These are phyloP conservation scores for Caenorhabditis afra DNA, from an alignment of 2,888 invertebrate genomes.

Conservation along the genomic window DNA sequence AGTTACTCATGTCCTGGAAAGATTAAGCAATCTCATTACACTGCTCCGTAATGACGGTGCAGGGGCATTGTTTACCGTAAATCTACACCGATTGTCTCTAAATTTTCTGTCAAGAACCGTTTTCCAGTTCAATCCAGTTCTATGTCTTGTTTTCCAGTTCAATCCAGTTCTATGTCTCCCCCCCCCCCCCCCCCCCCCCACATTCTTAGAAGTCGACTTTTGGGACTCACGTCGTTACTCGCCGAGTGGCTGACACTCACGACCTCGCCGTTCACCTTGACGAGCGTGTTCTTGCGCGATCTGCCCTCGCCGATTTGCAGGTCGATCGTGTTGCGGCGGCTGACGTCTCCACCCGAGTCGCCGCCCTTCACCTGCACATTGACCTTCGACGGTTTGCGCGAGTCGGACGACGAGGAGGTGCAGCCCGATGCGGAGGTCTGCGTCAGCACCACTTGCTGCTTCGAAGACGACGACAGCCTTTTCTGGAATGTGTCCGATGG, in stretches of 20 bases:
- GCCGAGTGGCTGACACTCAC: conserved; percentile 54
- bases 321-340: conserved; percentile 66
- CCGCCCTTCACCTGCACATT: conserved; percentile 70
- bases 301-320: conserved; percentile 65
- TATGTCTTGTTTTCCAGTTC: too few species aligned
- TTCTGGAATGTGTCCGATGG: too few species aligned
- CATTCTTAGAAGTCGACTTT: too few species aligned
- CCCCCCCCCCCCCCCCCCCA: too few species aligned
- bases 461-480: conserved; percentile 57
- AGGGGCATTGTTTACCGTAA: too few species aligned
- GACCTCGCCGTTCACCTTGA: conserved; percentile 70
- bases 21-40: neutral
- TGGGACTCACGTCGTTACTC: conserved; percentile 50
- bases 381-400: conserved; percentile 61
- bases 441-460: conserved; percentile 63
- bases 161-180: too few species aligned
- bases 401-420: conserved; percentile 52
- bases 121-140: too few species aligned
- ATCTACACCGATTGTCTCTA: too few species aligned
- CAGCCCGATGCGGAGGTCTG: conserved; percentile 59
- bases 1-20: conserved; percentile 61
- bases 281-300: conserved; percentile 66
- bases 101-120: too few species aligned
- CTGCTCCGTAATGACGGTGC: too few species aligned
- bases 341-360: conserved; percentile 47